A percentile compares a stretch with the other conserved stretches of the same genome.
Evolutionary conservation across 2,113 vertebrate species (phyloP).

Genomic region (Sylvietta virens): DNA sequence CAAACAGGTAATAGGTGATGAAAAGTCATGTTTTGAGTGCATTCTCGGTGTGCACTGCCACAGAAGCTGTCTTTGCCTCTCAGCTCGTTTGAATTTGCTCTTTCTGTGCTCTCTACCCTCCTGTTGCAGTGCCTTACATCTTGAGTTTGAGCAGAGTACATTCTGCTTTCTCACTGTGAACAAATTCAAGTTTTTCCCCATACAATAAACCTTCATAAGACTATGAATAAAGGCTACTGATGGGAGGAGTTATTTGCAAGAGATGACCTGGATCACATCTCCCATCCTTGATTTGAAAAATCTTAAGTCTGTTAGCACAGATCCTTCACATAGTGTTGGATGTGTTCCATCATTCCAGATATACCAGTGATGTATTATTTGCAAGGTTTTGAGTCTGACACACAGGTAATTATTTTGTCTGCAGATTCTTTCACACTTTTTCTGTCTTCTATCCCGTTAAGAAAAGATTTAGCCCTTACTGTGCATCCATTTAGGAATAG

Average conservation of each 20-base stretch:
- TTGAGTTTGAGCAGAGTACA: not conserved
- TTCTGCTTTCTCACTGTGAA: not conserved
- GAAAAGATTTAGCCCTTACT: not conserved
- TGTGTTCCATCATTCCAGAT: not conserved
- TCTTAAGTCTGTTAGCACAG: conserved; percentile 9
- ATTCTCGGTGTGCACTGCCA: not conserved
- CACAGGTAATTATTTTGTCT: not conserved
- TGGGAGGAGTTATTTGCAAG: conserved; percentile 15
- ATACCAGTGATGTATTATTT: not conserved
- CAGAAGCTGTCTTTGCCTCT: not conserved
- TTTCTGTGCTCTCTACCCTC: not conserved
- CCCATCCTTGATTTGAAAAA: conserved; percentile 69
- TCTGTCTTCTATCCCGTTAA: not conserved
- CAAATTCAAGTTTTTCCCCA: not conserved
- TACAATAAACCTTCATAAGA: not conserved
- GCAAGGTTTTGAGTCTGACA: not conserved
- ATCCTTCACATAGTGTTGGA: not conserved
- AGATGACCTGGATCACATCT: conserved; percentile 21
- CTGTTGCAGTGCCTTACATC: not conserved
- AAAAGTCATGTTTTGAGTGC: not conserved
- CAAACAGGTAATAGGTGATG: not conserved
- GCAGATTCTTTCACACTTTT: not conserved
- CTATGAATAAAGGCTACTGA: conserved; percentile 27
- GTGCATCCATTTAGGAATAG: not conserved
- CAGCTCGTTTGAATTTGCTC: not conserved